Evolutionary conservation across 2,888 invertebrate species (phyloP).

Genomic region (Selenia dentaria): DNA sequence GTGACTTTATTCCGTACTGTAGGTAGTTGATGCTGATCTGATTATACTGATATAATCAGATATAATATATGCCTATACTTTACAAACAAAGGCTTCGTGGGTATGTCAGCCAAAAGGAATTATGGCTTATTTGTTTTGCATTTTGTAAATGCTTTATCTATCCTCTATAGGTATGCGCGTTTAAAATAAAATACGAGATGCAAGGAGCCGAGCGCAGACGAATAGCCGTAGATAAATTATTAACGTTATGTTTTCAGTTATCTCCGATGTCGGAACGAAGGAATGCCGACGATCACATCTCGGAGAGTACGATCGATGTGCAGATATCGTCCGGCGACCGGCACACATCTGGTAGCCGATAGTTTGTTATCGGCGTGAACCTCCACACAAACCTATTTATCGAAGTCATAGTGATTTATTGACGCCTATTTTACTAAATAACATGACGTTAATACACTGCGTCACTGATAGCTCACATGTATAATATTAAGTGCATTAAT

Average conservation of each 20-base stretch:
- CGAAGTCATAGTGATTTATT: conserved; percentile 72
- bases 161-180: conserved; percentile 24
- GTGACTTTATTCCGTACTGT: conserved; percentile 1
- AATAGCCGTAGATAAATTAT: conserved; percentile 66
- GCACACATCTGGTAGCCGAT: conserved; percentile 68
- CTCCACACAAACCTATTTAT: conserved; percentile 65
- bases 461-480: no score
- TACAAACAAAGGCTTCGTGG: neutral
- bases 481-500: no score
- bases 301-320: conserved; percentile 56
- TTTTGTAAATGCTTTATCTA: conserved; percentile 36
- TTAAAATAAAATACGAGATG: conserved; percentile 23
- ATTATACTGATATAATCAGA: neutral
- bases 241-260: conserved; percentile 64
- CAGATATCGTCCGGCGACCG: conserved; percentile 52
- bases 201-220: conserved; percentile 51
- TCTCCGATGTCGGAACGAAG: conserved; percentile 55
- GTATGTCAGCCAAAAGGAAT: neutral
- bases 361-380: conserved; percentile 66
- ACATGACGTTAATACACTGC: conserved; percentile 45
- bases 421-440: conserved; percentile 61
- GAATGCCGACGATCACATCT: conserved; percentile 64
- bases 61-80: no score
- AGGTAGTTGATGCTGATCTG: neutral
- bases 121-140: conserved; percentile 21